phyloP scores from a whole-genome alignment of 2,113 vertebrate genomes.

The Pseudolaguvia tuberculata region DNA sequence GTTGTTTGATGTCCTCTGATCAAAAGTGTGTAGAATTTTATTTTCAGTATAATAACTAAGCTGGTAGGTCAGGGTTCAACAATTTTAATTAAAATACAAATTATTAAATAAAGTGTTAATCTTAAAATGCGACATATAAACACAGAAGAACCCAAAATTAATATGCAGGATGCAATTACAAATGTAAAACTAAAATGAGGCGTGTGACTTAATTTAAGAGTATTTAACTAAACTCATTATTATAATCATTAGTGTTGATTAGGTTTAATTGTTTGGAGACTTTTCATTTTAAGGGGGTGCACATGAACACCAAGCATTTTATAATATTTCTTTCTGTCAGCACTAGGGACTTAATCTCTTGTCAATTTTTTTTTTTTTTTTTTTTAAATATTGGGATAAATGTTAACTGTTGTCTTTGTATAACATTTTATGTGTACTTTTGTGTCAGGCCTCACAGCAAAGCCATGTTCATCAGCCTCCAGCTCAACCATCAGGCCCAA shows the following conservation, averaged over 20 bases:
- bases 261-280: neutral
- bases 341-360: neutral
- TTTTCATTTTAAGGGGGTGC: neutral
- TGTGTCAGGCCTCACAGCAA: slow-evolving; percentile 61
- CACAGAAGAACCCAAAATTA: neutral
- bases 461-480: slow-evolving; percentile 52
- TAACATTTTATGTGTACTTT: neutral
- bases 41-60: too few species aligned
- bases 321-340: neutral
- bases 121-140: neutral
- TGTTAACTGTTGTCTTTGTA: neutral
- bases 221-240: neutral
- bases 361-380: too few species aligned
- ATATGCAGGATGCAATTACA: neutral
- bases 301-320: neutral
- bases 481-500: slow-evolving; percentile 29
- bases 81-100: neutral
- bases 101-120: neutral
- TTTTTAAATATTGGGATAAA: too few species aligned
- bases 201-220: neutral
- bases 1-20: neutral
- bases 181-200: neutral
- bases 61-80: neutral
- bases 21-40: neutral
- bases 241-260: neutral